Evolutionary conservation across 2,888 invertebrate genomes (phyloP), one percentile per base, ranked within the genome.

Genomic region (Deilephila elpenor): DNA sequence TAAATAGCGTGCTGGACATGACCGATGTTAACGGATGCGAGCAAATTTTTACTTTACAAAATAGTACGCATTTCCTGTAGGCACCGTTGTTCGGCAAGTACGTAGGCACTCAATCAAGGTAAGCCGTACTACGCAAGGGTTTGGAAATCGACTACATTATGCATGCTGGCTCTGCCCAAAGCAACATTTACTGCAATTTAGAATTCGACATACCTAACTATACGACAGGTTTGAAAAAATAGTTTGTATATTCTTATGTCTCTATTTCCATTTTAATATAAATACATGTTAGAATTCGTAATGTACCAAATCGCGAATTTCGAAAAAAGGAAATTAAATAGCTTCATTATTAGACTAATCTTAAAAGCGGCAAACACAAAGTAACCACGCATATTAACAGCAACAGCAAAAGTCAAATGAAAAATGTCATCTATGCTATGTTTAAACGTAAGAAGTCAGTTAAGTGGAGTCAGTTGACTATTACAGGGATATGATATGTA

Each of bases 11-110:
- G 17, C 20, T 71, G 25, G 17, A 25, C 25, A 25, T 25, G 29
- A 44, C n/a, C 37, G 44, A 71, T 60, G 60, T 34, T 56, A 67
- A 72, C 73, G 59, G 70, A 71, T 59, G 71, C 34, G 71, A 59
- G 73, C 75, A 72, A 74, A 74, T 76, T 75, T 75, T 25, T 75
- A 76, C 75, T 64, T 64, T 74, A 76, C 74, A 74, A 76, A 74
- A 75, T 75, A 71, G 78, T 76, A 75, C 70, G 75, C 67, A 77
- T 74, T 78, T 80, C 78, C 80, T 80, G 80, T 74, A 71, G 60
- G 20, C 67, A 67, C 44, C 51, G 67, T 51, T 44, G 44, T 44
- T 25, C 25, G 67, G 17, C 51, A 25, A 51, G 44, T 51, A 70
- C 60, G 72, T 70, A 74, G 34, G 56, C 25, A 72, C 74, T 78